Evolutionary conservation across 2,888 invertebrate species (phyloP), one percentile per base, ranked within the genome.

Genomic region (Papilio demoleus): DNA sequence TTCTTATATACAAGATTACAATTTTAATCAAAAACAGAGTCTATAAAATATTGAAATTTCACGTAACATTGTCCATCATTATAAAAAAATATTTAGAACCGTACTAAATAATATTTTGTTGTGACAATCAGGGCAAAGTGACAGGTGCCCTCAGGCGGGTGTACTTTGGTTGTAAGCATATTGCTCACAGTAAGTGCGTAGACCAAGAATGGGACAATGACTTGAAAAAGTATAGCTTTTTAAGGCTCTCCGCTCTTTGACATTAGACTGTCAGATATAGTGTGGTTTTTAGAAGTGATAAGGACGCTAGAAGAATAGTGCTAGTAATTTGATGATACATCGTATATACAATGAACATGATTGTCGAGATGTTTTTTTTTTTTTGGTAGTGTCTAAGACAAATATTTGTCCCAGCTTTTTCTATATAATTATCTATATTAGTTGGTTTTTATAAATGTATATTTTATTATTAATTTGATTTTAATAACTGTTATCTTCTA

Each of bases 171-270:
- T 93, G 92, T 93, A 93, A 93, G 88, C 87, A 85, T 85, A 87
- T 90, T 83, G 93, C 93, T 82, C 92, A 92, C 92, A 93, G 93
- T 93, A 93, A 93, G 93, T 92, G 82, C 82, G 87, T 92, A 92
- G 91, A 77, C 70, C n/a, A n/a, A 76, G 68, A 63, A 77, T 76
- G 73, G 72, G 72, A 70, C 64, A 72, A 62, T 68, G n/a, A n/a
- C n/a, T 14, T 14, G 40, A 40, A 4, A 40, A 59, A 71, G 42
- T 62, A n/a, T n/a, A n/a, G n/a, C n/a, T n/a, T n/a, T n/a, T n/a
- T 38, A 72, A 72, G 67, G 75, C 74, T 76, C 73, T 72, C 73
- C 74, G 77, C 75, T 73, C 75, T 79, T 27, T 59, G 38, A 56
- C 17, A 50, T 59, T 68, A 68, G 68, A 63, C n/a, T n/a, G 36